Evolutionary conservation across 2,797 vertebrate genomes (phyloP).

Genomic region (Chanos chanos): DNA sequence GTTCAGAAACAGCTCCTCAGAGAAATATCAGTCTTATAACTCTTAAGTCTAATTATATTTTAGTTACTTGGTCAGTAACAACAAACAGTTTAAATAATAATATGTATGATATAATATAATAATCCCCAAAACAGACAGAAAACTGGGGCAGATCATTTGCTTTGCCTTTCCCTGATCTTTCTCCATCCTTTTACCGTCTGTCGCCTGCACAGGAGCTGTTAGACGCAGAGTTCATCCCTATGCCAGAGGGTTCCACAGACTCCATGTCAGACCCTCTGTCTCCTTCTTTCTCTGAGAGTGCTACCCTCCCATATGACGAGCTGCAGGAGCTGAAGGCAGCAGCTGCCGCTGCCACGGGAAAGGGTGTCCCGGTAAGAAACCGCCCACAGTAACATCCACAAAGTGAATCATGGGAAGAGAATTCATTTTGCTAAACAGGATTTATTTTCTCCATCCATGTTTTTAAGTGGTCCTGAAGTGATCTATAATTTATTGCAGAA

Average conservation of each 20-base stretch:
- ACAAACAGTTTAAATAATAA: too few species aligned
- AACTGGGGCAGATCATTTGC: too few species aligned
- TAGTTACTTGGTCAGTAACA: background rate
- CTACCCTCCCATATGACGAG: slow-evolving; percentile 86
- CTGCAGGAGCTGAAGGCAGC: slow-evolving; percentile 83
- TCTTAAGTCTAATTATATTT: too few species aligned
- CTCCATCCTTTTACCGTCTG: too few species aligned
- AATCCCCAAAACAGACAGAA: background rate
- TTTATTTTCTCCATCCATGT: background rate
- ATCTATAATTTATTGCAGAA: too few species aligned
- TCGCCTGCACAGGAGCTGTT: slow-evolving; percentile 81
- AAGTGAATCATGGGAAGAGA: too few species aligned
- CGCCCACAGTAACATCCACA: background rate
- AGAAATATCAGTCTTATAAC: too few species aligned
- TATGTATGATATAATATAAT: too few species aligned
- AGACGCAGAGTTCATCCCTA: slow-evolving; percentile 95
- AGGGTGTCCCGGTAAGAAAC: slow-evolving; percentile 61
- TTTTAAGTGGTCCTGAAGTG: too few species aligned
- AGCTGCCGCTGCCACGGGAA: slow-evolving; percentile 62
- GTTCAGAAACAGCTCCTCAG: too few species aligned
- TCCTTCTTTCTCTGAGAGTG: slow-evolving; percentile 75
- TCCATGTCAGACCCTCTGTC: slow-evolving; percentile 68
- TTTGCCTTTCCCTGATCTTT: too few species aligned
- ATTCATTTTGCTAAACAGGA: too few species aligned
- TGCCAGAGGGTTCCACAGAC: slow-evolving; percentile 72